These are phyloP conservation scores for Campylomormyrus tamandua DNA, from an alignment of 2,113 vertebrate genomes.

Conservation along the genomic window DNA sequence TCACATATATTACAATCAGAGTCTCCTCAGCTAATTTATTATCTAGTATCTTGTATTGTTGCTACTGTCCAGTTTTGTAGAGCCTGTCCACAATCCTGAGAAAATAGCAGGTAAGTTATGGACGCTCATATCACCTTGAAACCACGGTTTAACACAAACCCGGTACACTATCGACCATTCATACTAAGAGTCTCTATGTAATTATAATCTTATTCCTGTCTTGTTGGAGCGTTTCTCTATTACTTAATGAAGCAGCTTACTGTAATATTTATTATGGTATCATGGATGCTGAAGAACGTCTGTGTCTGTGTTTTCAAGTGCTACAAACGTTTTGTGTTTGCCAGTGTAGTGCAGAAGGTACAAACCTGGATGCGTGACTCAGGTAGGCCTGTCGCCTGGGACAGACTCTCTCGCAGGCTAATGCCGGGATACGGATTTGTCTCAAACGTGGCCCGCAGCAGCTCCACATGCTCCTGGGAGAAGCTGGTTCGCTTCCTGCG, in stretches of 20 bases:
- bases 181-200: slow-evolving; percentile 34
- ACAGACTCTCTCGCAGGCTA: slow-evolving; percentile 59
- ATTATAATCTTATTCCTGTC: neutral
- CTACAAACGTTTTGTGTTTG: neutral
- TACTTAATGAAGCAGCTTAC: neutral
- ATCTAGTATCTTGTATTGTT: slow-evolving; percentile 22
- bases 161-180: slow-evolving; percentile 37
- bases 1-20: slow-evolving; percentile 1
- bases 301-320: neutral
- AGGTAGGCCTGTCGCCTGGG: slow-evolving; percentile 58
- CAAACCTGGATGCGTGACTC: slow-evolving; percentile 66
- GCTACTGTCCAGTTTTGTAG: slow-evolving; percentile 25
- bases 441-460: slow-evolving; percentile 54
- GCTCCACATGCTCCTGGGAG: slow-evolving; percentile 62
- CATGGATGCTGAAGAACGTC: neutral
- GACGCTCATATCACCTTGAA: slow-evolving; percentile 38
- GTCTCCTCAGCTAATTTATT: slow-evolving; percentile 15
- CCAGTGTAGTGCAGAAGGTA: neutral
- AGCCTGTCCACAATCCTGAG: slow-evolving; percentile 33
- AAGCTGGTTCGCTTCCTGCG: slow-evolving; percentile 66
- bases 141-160: slow-evolving; percentile 31
- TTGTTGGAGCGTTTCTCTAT: neutral
- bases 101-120: slow-evolving; percentile 43
- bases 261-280: neutral
- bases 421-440: slow-evolving; percentile 64